Evolutionary conservation across 2,797 vertebrate species (phyloP), one percentile per base, ranked within the genome.

Genomic region (Clarias fuscus): DNA sequence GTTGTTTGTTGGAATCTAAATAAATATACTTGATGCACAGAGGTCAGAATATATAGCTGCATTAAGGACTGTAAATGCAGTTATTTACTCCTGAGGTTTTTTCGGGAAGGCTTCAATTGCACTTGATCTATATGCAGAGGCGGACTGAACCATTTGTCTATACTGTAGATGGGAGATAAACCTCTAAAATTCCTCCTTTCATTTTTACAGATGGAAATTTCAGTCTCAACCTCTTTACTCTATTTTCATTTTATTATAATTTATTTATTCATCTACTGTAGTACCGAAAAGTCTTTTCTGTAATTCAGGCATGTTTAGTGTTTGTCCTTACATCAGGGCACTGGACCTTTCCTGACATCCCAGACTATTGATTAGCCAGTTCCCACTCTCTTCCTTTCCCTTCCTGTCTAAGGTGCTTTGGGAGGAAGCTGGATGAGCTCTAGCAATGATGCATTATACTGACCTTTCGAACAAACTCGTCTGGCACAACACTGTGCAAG

Each of bases 401-500:
- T 82, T 61, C 11, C 76, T 65, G n/a, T n/a, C 75, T 43, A 48
- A 22, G 10, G 58, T 83, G 67, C 56, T 84, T n/a, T 24, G 24
- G 71, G 76, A 68, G 13, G 22, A 77, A 48, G 61, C 59, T 75
- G 37, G 83, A 84, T 88, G 59, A 22, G 64, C 72, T 82, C 56
- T 88, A 70, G 81, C 85, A 70, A 24, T 88, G 82, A 88, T 83
- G 87, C 79, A 88, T 85, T 78, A 83, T 24, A 64, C 53, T 82
- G 83, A 84, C 84, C 87, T 88, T 88, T 87, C 56, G 67, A 59
- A 81, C 80, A 59, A 85, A 58, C 24, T 73, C 62, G 59, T 81
- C 75, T 67, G 84, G 56, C 53, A 88, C 64, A 58, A 83, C 73
- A 85, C 14, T 86, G 64, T 75, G 40, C 37, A 40, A 80, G 43